Evolutionary conservation across 2,797 vertebrate species (phyloP).

Genomic region (Anguilla pacifica): DNA sequence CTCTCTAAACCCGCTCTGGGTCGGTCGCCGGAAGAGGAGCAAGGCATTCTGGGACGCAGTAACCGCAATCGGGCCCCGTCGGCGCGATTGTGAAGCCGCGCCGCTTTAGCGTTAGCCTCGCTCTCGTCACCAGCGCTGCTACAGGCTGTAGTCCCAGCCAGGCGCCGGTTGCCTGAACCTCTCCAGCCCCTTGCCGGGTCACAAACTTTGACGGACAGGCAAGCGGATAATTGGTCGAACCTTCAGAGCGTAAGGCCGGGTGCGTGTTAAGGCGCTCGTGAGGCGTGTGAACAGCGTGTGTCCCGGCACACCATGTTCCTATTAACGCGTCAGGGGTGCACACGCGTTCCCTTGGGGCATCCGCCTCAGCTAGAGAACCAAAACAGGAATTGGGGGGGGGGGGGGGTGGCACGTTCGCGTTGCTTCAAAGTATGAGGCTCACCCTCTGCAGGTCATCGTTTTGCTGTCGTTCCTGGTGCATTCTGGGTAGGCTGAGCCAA

Average conservation of each 20-base stretch:
- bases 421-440: background rate
- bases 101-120: background rate
- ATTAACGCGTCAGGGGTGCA: conserved; percentile 56
- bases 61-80: background rate
- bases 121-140: background rate
- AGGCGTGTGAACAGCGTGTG: conserved; percentile 39
- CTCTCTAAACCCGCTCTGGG: background rate
- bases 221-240: background rate
- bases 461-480: background rate
- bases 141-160: background rate
- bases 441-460: too few species aligned
- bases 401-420: background rate
- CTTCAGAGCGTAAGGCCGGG: conserved; percentile 63
- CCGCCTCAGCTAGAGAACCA: background rate
- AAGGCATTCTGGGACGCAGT: background rate
- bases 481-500: background rate
- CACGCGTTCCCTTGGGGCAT: background rate
- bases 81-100: background rate
- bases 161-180: background rate
- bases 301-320: conserved; percentile 65
- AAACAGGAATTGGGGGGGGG: background rate
- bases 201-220: background rate
- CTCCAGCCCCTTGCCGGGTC: too few species aligned
- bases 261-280: conserved; percentile 53
- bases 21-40: background rate